Base-by-base conservation (phyloP, 2,888 invertebrate genomes). In the Chironomus riparius region DNA sequence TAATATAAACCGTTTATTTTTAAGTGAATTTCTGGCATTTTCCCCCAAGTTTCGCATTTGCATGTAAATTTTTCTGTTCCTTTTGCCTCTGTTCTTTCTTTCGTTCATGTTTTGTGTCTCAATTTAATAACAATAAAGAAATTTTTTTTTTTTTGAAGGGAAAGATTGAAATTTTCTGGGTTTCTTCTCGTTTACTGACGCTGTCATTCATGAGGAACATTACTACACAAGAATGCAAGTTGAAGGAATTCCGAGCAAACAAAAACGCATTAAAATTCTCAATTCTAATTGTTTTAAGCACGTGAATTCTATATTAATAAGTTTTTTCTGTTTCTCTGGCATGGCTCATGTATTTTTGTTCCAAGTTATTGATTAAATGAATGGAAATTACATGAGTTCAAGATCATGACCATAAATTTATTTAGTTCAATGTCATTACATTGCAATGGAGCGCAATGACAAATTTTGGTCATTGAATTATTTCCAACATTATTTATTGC, bases 1-100 rank as follows among this genome's bases (percentile, higher is more conserved):
- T 72, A 72, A 72, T 62, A 72, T 72, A 72, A 72, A 72, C 65
- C 61, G 72, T 61, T 71, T 71, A 48, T 47, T 48, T 71, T 72
- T 72, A 72, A 72, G 72, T 72, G 72, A 72, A 62, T 72, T 72
- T 72, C 72, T 72, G 72, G 72, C 72, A 62, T 72, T 62, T 62
- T 38, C 6, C 24, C 13, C 22, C 62, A 1, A 3, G 21, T 2
- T 13, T 70, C 47, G 38, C 56, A 15, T 56, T 56, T 15, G 18
- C 56, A 15, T 56, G 56, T 56, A 15, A 15, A n/a, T n/a, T 56
- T 56, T 56, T 56, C 5, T 28, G 5, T 28, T 24, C 4, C 5
- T 61, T 61, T 5, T 21, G 22, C 18, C 12, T 24, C 24, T 13
- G 3, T 24, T 22, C 5, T 4, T 4, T 24, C 7, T 56, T 56